Base-by-base conservation (phyloP, 2,888 invertebrate species). In the Lacanobia oleracea region DNA sequence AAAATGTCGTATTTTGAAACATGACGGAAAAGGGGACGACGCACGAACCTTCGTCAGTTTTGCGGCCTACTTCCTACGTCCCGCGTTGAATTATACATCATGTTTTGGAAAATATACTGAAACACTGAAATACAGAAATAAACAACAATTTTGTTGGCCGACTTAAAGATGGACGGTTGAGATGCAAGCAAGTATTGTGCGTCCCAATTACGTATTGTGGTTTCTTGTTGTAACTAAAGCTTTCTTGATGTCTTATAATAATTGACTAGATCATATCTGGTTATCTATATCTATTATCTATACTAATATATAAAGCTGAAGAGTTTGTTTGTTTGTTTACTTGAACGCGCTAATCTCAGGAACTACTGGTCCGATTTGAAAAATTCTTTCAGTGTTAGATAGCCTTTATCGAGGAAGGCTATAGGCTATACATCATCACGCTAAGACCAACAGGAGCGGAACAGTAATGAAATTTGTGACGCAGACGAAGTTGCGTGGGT, bases 11-110 rank as follows among this genome's bases (percentile, higher is more conserved):
- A 83, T 75, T 80, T 75, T 75, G 65, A 75, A 74, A 78, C 54
- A 71, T 77, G 68, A 67, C 74, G 70, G 43, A 68, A 70, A 83
- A 84, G 59, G 75, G 72, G 68, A 60, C 67, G 64, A 57, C 72
- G 63, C 64, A 57, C 71, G 59, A 65, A 81, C 85, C 85, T 78
- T 79, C 83, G 81, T 87, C 87, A 87, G 57, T 56, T 57, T 27
- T 12, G 66, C 50, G 75, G 50, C 77, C 82, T 57, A 79, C 74
- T 82, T 79, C 68, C 70, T 73, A 48, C 59, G 59, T 56, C 72
- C 75, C 68, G 43, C 71, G 74, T 67, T 86, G 87, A 87, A 87
- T 85, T 77, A 86, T 77, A 85, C 81, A 85, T 85, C 59, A 50
- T 77, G 77, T 79, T 80, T 79, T 78, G 72, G 67, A 54, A 72